Conservation (phyloP, 1,140 invertebrate species). For the Streblospio benedicti region DNA sequence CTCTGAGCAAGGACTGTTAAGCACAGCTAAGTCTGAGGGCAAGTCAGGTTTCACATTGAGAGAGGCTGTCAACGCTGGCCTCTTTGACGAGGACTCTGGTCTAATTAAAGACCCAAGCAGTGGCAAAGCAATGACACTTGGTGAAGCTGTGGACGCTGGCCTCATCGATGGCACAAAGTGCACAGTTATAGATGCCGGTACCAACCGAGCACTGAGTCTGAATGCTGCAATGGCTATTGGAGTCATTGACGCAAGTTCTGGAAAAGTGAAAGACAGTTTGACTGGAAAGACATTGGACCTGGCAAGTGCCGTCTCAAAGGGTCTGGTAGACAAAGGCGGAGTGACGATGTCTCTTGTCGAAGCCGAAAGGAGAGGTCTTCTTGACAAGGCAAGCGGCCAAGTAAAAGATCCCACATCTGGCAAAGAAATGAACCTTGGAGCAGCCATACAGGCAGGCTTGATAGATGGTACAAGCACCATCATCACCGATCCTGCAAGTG, state of each 20-base stretch:
- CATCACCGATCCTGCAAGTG: no score
- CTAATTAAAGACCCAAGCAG: constrained; percentile 73
- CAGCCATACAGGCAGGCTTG: constrained; percentile 51
- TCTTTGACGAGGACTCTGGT: constrained; percentile 66
- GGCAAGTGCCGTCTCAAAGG: no score
- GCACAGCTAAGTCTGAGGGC: constrained; percentile 51
- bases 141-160: neutral
- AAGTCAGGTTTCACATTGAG: constrained; percentile 69
- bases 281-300: no score
- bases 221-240: no score
- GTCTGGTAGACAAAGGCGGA: no score
- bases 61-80: constrained; percentile 52
- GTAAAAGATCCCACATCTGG: constrained; percentile 73
- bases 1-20: constrained; percentile 67
- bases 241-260: no score
- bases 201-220: no score
- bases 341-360: constrained; percentile 50
- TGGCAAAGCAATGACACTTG: no score
- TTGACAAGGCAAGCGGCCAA: constrained; percentile 59
- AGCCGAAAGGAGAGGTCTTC: constrained; percentile 64
- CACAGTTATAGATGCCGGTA: no score
- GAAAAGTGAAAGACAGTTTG: no score
- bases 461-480: constrained; percentile 29
- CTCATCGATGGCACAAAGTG: no score
- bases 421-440: constrained; percentile 55